These are phyloP conservation scores for Brachionus plicatilis DNA, from an alignment of 1,140 invertebrate species.

Conservation along the genomic window DNA sequence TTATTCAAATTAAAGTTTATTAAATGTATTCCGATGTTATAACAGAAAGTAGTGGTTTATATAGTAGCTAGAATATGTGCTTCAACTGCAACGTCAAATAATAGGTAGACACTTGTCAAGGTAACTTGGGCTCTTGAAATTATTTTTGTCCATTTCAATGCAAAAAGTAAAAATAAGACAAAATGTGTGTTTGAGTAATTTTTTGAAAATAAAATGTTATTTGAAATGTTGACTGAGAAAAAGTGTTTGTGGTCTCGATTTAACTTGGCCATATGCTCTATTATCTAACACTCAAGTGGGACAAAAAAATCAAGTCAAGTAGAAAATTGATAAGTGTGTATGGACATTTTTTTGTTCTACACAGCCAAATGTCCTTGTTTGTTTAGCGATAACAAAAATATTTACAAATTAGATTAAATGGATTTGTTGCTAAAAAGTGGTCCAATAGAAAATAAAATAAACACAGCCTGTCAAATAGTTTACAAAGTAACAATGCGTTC, in stretches of 20 bases:
- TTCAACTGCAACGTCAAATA: too few relatives aligned
- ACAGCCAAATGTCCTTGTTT: not conserved
- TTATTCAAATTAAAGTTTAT: too few relatives aligned
- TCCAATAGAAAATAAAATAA: not conserved
- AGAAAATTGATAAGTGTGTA: not conserved
- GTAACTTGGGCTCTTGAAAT: too few relatives aligned
- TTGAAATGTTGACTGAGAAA: too few relatives aligned
- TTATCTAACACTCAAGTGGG: not conserved
- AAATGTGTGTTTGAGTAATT: too few relatives aligned
- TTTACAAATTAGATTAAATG: conserved; percentile 31
- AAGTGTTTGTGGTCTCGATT: not conserved
- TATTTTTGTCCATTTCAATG: too few relatives aligned
- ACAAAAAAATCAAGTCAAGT: not conserved
- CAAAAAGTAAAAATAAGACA: too few relatives aligned
- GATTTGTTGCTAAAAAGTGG: not conserved
- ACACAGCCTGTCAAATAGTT: conserved; percentile 20
- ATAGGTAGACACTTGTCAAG: too few relatives aligned
- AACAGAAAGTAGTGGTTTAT: too few relatives aligned
- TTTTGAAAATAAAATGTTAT: too few relatives aligned
- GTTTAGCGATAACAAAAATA: not conserved
- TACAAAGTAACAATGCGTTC: not conserved
- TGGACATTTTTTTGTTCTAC: not conserved
- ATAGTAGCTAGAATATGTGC: too few relatives aligned
- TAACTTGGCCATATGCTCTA: not conserved
- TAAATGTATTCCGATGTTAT: too few relatives aligned